These are phyloP conservation scores for Sciaenops ocellatus DNA, from an alignment of 2,797 vertebrate genomes.

Conservation along the genomic window DNA sequence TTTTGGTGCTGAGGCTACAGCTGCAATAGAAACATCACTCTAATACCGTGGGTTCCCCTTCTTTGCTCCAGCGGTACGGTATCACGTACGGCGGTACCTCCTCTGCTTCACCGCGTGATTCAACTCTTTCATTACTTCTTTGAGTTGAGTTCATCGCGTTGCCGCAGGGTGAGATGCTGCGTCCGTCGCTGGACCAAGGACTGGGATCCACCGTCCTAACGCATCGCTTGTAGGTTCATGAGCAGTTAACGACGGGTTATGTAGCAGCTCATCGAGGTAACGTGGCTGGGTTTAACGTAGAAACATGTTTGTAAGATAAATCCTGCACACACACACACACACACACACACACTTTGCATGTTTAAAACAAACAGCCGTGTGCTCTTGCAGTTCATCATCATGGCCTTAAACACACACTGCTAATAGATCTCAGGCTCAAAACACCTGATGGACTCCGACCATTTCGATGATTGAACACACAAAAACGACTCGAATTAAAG, in stretches of 20 bases:
- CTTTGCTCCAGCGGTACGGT: slow-evolving; percentile 65
- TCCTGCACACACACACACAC: background rate
- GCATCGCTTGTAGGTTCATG: slow-evolving; percentile 75
- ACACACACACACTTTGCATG: slow-evolving; percentile 51
- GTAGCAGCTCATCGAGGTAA: slow-evolving; percentile 63
- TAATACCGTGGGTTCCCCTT: slow-evolving; percentile 70
- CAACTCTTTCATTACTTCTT: background rate
- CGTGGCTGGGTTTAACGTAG: slow-evolving; percentile 40
- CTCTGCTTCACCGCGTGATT: slow-evolving; percentile 17
- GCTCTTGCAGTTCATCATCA: slow-evolving; percentile 59
- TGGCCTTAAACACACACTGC: slow-evolving; percentile 39
- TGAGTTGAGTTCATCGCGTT: slow-evolving; percentile 17
- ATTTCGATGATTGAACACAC: slow-evolving; percentile 5
- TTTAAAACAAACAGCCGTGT: slow-evolving; percentile 26
- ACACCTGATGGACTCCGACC: slow-evolving; percentile 67
- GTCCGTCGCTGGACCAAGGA: slow-evolving; percentile 63
- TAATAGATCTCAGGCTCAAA: slow-evolving; percentile 61
- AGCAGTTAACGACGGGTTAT: slow-evolving; percentile 59
- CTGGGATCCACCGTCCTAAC: slow-evolving; percentile 67
- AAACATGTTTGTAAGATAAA: background rate
- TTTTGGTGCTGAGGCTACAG: slow-evolving; percentile 61
- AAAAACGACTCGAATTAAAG: background rate
- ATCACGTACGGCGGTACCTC: background rate
- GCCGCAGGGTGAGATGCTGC: slow-evolving; percentile 4
- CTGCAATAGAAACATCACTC: slow-evolving; percentile 69